phyloP scores from a whole-genome alignment of 2,888 invertebrate genomes.

The Chrysolina oricalcia region DNA sequence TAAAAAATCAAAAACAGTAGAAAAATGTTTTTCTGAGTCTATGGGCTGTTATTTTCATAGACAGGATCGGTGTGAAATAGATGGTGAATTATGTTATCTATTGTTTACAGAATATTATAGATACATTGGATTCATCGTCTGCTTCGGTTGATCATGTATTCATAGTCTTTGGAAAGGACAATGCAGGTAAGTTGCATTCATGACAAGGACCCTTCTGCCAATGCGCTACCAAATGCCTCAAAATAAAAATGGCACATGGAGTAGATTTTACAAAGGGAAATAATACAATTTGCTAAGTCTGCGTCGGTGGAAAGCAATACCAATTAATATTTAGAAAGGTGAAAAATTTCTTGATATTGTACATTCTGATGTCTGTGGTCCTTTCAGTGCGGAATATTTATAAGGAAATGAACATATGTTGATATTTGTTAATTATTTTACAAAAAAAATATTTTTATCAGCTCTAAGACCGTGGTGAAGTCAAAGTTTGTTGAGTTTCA shows the following conservation, averaged over 20 bases:
- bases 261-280: not conserved
- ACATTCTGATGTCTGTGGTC: no score
- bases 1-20: conserved; percentile 15
- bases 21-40: no score
- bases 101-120: conserved; percentile 12
- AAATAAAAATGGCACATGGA: not conserved
- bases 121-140: not conserved
- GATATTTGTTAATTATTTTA: no score
- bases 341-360: no score
- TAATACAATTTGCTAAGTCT: no score
- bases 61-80: conserved; percentile 16
- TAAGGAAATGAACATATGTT: no score
- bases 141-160: not conserved
- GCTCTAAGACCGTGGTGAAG: no score
- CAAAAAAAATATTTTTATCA: no score
- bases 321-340: no score
- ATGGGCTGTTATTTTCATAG: not conserved
- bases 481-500: no score
- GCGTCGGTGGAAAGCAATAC: no score
- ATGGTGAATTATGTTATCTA: conserved; percentile 11
- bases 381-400: no score
- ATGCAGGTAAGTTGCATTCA: not conserved
- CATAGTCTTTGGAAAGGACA: not conserved
- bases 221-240: not conserved
- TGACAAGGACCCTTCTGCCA: not conserved